Conservation (phyloP, 2,888 invertebrate genomes). For the Pheosia gnoma region DNA sequence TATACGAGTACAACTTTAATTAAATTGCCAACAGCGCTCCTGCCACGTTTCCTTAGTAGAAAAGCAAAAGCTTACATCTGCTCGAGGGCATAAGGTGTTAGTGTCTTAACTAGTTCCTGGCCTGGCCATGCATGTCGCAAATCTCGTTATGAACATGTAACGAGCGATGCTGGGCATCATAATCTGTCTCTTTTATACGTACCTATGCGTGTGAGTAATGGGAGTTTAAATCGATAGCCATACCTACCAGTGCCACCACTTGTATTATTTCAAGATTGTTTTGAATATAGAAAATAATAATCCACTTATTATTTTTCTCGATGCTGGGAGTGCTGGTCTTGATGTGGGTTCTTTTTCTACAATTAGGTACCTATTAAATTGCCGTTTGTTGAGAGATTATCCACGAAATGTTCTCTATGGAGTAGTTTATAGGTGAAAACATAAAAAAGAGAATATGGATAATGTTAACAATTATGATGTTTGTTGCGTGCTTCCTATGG, state of each 20-base stretch:
- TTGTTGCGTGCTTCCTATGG: conserved; percentile 49
- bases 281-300: no score
- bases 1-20: background rate
- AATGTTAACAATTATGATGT: conserved; percentile 25
- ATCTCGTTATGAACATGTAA: background rate
- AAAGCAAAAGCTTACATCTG: conserved; percentile 3
- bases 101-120: conserved; percentile 14
- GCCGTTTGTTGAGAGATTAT: background rate
- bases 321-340: no score
- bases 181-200: background rate
- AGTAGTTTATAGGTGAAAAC: background rate
- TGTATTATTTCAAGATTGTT: no score
- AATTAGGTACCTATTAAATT: background rate
- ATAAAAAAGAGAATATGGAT: background rate
- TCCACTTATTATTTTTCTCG: no score
- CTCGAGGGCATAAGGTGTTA: background rate
- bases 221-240: background rate
- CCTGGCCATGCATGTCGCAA: conserved; percentile 23
- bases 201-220: background rate
- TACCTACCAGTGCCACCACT: background rate
- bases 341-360: no score
- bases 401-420: background rate
- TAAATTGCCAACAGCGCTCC: background rate
- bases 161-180: background rate
- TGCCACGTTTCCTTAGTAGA: background rate